Evolutionary conservation across 2,888 invertebrate species (phyloP), one percentile per base, ranked within the genome.

Genomic region (Pollenia angustigena): DNA sequence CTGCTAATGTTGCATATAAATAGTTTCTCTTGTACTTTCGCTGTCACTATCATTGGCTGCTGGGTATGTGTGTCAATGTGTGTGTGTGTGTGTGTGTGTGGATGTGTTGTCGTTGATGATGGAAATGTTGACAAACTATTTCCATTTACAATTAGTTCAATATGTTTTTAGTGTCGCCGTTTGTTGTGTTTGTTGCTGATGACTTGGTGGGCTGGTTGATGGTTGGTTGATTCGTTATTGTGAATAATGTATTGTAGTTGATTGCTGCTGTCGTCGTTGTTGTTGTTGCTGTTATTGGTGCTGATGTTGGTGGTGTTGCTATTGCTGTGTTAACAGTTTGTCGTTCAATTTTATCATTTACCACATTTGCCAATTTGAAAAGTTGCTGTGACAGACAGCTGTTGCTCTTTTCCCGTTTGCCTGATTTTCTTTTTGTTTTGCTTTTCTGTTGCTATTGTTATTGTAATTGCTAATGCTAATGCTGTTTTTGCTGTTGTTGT

Each of bases 291-390:
- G 56, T 16, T 23, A 23, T 23, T 23, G 23, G 3, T 23, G 23
- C 23, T 50, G 48, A 0, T 60, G 62, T 52, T 52, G n/a, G 0
- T 52, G 16, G 6, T 9, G 40, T 50, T 42, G 12, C 18, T 69
- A 48, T 50, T 42, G 54, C 18, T 78, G 72, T 81, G 62, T 81
- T 85, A 32, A 71, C 69, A 87, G 86, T 82, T 89, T 89, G 81
- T 89, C 89, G 81, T 90, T 89, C 87, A 88, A 87, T 88, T 90
- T 89, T 90, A 90, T 89, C 89, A 89, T 84, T 75, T 75, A 85
- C 78, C 87, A 74, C 84, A 87, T 81, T 81, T 84, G 42, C 66
- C 84, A 78, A 62, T 84, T 84, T 60, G 76, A 84, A 87, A 84
- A 84, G 87, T 84, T 84, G 54, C 72, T 79, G 78, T 78, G 81